A percentile compares a stretch with the other conserved stretches of the same genome.
Evolutionary conservation across 2,113 vertebrate species (phyloP).

Genomic region (Psilopsiagon aurifrons): DNA sequence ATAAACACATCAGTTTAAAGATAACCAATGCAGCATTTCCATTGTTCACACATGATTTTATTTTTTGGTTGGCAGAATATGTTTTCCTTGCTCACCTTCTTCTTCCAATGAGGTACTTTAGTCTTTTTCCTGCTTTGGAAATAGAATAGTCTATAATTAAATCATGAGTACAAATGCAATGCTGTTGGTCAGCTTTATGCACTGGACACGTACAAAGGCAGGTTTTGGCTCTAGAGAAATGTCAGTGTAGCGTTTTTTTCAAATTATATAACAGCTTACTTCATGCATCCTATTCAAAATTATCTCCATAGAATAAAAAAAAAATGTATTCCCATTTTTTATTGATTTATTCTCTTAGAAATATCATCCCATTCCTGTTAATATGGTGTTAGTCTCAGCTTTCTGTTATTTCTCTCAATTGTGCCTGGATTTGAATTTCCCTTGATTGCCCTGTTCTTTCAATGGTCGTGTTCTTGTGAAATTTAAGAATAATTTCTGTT

Average conservation of each 20-base stretch:
- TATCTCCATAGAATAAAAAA: background rate
- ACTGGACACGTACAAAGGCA: background rate
- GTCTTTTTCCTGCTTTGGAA: background rate
- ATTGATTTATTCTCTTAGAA: constrained; percentile 14
- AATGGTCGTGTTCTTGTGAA: constrained; percentile 20
- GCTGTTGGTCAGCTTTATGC: rapidly evolving
- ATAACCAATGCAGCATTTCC: constrained; percentile 13
- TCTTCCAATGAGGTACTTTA: background rate
- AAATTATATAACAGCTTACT: background rate
- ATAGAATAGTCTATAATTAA: background rate
- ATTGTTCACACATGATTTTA: constrained; percentile 21
- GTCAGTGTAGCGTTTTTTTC: background rate
- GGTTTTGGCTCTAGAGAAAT: background rate
- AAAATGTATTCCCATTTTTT: background rate
- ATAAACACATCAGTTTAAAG: constrained; percentile 5
- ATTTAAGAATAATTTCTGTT: constrained; percentile 61
- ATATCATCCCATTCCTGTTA: background rate
- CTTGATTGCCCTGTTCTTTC: constrained; percentile 19
- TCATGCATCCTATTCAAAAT: background rate
- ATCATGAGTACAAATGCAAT: background rate
- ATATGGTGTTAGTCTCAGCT: background rate
- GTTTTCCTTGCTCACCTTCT: background rate
- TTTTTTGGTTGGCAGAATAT: constrained; percentile 5
- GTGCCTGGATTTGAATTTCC: constrained; percentile 50
- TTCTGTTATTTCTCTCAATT: constrained; percentile 1